Base-by-base conservation (phyloP, 2,113 vertebrate species). In the Gallinago jamesoni region DNA sequence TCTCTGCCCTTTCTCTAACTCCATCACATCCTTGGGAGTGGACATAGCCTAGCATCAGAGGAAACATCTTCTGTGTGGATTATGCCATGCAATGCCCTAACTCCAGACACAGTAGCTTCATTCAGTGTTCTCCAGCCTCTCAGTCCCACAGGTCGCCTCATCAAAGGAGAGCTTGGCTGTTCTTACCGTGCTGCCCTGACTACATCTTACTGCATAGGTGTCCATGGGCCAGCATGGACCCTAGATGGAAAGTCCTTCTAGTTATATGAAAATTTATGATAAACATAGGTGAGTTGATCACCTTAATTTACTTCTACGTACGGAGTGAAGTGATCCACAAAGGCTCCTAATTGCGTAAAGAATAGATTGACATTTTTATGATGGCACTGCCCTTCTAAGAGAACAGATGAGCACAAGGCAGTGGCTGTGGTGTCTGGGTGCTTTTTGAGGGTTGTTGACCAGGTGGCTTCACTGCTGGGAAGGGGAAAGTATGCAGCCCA, bases 171-270 rank as follows among this genome's bases (percentile, higher is more conserved):
- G 8, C 48, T 60, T 66, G 57, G 7, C 25, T 62, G 8, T 30
- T 69, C 47, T 41, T 21, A 41, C 23, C 1, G 2, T 0, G 2
- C 31, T 37, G 47, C 24, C 70, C 60, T 1, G 8, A n/a, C 10
- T 53, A 50, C 10, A 5, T 50, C 55, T 81, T 31, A 39, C n/a
- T 50, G 31, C 25, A 19, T 19, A 30, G 12, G 14, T 47, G 45
- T 69, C 39, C 69, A 35, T 16, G 15, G 31, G 6, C 31, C 37
- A 84, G 22, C 43, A 50, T 0, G 24, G 6, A 41, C 8, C 41
- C 37, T 31, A 20, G 25, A 33, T 9, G 74, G 59, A 59, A 88
- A 86, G 8, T 45, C 28, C 47, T 64, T 76, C 30, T 60, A 62
- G n/a, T 39, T 23, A 24, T 7, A 10, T 75, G 79, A 39, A 86